Conservation (phyloP, 2,113 vertebrate species). For the Meleagris gallopavo region DNA sequence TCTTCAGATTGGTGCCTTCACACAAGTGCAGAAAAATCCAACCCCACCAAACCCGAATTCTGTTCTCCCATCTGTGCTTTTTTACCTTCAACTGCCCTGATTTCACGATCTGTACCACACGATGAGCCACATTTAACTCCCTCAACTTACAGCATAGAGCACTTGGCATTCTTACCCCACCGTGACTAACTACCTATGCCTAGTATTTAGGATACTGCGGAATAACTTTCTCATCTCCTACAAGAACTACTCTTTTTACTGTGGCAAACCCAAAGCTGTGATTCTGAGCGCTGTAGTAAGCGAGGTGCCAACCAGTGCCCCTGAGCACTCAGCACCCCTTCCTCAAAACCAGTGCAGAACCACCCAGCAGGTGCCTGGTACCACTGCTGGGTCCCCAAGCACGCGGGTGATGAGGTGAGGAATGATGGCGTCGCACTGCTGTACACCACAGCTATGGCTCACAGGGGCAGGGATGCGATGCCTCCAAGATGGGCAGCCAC, state of each 20-base stretch:
- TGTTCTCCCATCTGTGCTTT: not conserved
- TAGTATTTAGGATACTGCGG: not conserved
- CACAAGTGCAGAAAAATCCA: not conserved
- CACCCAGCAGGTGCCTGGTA: fast-evolving
- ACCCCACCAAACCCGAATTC: not conserved
- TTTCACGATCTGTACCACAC: constrained; percentile 7
- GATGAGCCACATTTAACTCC: constrained; percentile 46
- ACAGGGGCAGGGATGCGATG: not conserved
- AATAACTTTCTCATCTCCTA: not conserved
- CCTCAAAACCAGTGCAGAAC: not conserved
- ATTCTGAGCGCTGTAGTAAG: not conserved
- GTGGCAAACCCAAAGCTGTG: not conserved
- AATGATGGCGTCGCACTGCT: not conserved
- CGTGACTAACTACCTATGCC: not conserved
- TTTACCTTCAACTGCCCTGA: constrained; percentile 16
- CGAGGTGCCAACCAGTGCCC: not conserved
- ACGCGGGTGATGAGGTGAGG: not conserved
- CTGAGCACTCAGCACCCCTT: fast-evolving
- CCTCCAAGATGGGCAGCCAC: not conserved
- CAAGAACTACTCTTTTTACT: not conserved
- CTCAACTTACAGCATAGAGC: constrained; percentile 14
- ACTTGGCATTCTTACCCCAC: constrained; percentile 31
- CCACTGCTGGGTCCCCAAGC: not conserved
- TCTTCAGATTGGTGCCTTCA: not conserved
- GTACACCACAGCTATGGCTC: not conserved